A percentile compares a stretch with the other conserved stretches of the same genome.
phyloP scores from a whole-genome alignment of 2,113 vertebrate genomes.

The Struthio camelus region DNA sequence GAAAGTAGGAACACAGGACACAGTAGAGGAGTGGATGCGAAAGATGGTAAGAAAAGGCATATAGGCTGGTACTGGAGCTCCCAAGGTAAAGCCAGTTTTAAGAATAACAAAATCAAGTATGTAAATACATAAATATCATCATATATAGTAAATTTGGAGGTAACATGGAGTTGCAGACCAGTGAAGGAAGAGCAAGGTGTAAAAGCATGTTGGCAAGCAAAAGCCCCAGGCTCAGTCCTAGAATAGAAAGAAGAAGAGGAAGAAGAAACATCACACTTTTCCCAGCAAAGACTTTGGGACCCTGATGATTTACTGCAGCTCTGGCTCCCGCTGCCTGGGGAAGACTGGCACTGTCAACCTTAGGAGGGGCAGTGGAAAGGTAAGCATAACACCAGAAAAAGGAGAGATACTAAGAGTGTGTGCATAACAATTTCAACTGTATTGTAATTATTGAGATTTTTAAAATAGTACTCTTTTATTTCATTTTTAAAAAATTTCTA shows the following conservation, averaged over 20 bases:
- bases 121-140: neutral
- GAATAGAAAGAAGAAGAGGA: neutral
- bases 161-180: neutral
- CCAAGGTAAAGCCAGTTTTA: neutral
- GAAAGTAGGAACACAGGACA: neutral
- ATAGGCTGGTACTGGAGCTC: neutral
- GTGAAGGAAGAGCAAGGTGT: neutral
- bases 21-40: neutral
- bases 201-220: neutral
- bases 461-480: neutral
- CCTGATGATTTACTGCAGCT: fast-evolving
- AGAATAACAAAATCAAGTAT: neutral
- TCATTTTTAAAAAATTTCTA: neutral
- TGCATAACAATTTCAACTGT: neutral
- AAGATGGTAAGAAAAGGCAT: neutral
- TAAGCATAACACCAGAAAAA: neutral
- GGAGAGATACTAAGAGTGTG: neutral
- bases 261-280: neutral
- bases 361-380: neutral
- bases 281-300: neutral
- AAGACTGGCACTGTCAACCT: fast-evolving
- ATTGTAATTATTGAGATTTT: neutral
- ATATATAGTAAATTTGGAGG: neutral
- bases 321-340: fast-evolving
- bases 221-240: neutral